Base-by-base conservation (phyloP, 1,140 invertebrate species). In the Monochamus saltuarius region DNA sequence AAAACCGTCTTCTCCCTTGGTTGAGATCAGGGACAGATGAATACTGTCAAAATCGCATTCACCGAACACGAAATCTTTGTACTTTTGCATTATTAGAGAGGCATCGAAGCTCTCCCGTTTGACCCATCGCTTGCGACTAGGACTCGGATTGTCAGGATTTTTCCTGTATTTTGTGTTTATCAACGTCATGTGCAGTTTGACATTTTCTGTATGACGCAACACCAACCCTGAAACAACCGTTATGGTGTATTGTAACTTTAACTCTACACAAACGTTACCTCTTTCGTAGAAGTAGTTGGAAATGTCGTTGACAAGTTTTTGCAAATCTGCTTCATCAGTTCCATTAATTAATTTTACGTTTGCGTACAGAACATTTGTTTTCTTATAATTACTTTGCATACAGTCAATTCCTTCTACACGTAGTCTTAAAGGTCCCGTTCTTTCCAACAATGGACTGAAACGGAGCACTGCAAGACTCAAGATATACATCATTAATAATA, bases 111-210 rank as follows among this genome's bases (percentile, higher is more conserved):
- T 70, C 66, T 54, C 64, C n/a, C n/a, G n/a, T 36, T 40, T 73
- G 22, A 66, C 56, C 29, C 69, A 53, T 11, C 67, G 59, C 36
- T 71, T 75, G 6, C 22, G 22, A 29, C 22, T 29, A 29, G 22
- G 22, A 29, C 22, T 29, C 72, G 85, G 86, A 9, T 69, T 70
- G 2, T 56, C 60, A 7, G 66, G 62, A 51, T 52, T 61, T 66
- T 57, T 66, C n/a, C 79, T 75, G 56, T 80, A 81, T 58, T 76
- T 80, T 19, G 83, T 82, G 74, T 92, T 93, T 80, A 93, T 87
- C 1, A 92, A 56, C 1, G 91, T 93, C 52, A 85, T 78, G 71
- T 93, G 91, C 0, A 92, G 73, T 69, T 89, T 92, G 0, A 91
- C 84, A 51, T 73, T 75, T 35, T 87, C 83, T 16, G 77, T 78